Evolutionary conservation across 2,888 invertebrate genomes (phyloP).

Genomic region (Pseudanteris insignis): DNA sequence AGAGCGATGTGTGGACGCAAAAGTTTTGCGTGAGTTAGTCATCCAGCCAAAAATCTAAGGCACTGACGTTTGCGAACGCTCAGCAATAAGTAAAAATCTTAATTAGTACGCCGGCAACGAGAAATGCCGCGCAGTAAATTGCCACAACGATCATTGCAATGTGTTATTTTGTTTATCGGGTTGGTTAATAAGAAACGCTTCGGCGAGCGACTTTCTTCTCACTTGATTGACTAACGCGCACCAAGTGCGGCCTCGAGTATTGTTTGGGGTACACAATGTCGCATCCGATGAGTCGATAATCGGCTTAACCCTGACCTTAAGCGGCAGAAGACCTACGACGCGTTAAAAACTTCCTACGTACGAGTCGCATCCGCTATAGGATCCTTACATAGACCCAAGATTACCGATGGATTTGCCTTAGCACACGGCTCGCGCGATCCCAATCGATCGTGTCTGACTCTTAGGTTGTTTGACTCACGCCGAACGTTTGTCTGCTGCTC

Average conservation of each 20-base stretch:
- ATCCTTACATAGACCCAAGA: constrained; percentile 38
- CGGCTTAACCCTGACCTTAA: constrained; percentile 61
- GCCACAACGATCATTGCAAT: constrained; percentile 62
- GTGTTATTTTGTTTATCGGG: constrained; percentile 1
- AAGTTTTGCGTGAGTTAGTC: constrained; percentile 9
- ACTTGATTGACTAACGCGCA: constrained; percentile 39
- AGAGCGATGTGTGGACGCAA: constrained; percentile 16
- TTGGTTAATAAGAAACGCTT: no score
- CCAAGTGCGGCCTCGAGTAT: constrained; percentile 45
- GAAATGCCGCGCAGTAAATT: constrained; percentile 61
- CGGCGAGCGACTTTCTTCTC: constrained; percentile 22
- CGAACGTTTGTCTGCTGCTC: no score
- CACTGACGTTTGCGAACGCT: constrained; percentile 41
- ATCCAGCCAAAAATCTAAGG: constrained; percentile 13
- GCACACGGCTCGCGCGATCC: no score
- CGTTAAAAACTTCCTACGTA: constrained; percentile 40
- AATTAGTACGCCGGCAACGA: constrained; percentile 59
- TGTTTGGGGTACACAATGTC: constrained; percentile 43
- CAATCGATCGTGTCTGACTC: no score
- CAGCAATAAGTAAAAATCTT: constrained; percentile 60
- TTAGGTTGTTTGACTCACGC: no score
- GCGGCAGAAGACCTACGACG: constrained; percentile 51
- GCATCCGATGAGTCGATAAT: constrained; percentile 50
- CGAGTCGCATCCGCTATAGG: constrained; percentile 25
- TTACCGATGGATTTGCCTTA: constrained; percentile 8